These are phyloP conservation scores for Lemur catta DNA, from an alignment of 2,797 vertebrate genomes.

Conservation along the genomic window DNA sequence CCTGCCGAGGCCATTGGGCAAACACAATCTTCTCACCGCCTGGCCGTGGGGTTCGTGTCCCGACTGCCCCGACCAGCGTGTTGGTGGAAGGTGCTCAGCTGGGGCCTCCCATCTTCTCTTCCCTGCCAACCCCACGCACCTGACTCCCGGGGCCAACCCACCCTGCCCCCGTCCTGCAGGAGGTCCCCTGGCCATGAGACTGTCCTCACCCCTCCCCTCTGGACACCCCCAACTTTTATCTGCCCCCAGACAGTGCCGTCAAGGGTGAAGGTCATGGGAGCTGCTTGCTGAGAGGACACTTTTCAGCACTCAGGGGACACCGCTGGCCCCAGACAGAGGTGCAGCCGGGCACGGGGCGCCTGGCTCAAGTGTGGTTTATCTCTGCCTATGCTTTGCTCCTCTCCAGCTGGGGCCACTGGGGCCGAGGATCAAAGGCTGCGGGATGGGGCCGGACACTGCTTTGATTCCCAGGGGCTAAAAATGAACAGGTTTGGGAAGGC, in stretches of 20 bases:
- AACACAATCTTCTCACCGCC: not conserved
- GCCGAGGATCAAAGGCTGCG: constrained; percentile 62
- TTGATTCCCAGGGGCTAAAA: constrained; percentile 48
- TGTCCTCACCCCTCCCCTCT: constrained; percentile 55
- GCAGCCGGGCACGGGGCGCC: constrained; percentile 69
- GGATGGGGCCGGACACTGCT: not conserved
- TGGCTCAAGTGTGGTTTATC: constrained; percentile 81
- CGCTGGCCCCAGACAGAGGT: constrained; percentile 75
- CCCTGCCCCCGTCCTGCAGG: not conserved
- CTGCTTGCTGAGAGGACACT: constrained; percentile 79
- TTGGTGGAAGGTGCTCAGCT: not conserved
- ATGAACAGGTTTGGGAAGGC: not conserved
- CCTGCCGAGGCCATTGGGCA: rapidly evolving
- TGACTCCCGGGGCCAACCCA: not conserved
- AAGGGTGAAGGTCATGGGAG: constrained; percentile 84
- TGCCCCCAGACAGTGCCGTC: constrained; percentile 71
- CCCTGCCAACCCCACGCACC: rapidly evolving
- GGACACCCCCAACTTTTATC: constrained; percentile 56
- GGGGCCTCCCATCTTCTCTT: not conserved
- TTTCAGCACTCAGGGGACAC: constrained; percentile 85
- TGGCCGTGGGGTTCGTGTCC: not conserved
- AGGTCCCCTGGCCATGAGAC: not conserved
- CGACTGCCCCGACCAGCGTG: not conserved
- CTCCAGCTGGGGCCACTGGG: constrained; percentile 67
- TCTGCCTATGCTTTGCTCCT: constrained; percentile 66